These are phyloP conservation scores for Myotis brandtii DNA, from an alignment of 2,113 vertebrate species.

Conservation along the genomic window DNA sequence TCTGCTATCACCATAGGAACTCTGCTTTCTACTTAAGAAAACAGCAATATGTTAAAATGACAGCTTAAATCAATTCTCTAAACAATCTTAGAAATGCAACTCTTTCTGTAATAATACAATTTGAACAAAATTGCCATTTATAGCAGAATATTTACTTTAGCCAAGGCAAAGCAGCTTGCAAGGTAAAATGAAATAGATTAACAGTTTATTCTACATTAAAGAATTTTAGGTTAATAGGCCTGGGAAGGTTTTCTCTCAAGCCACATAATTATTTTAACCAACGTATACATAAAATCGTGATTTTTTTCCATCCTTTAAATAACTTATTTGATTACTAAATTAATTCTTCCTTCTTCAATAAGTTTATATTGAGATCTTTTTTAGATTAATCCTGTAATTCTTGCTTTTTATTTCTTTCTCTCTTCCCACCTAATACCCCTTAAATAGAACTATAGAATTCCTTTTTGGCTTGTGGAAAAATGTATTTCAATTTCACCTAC, in stretches of 20 bases:
- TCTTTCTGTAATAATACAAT: conserved; percentile 37
- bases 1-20: conserved; percentile 59
- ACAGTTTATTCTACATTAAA: conserved; percentile 15
- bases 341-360: conserved; percentile 40
- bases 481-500: not conserved
- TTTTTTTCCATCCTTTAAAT: not conserved
- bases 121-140: conserved; percentile 56
- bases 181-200: conserved; percentile 50
- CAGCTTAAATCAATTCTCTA: conserved; percentile 57
- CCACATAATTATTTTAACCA: conserved; percentile 52
- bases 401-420: conserved; percentile 46
- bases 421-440: conserved; percentile 22
- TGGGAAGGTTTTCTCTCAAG: not conserved
- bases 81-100: conserved; percentile 42
- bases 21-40: conserved; percentile 68
- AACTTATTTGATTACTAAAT: conserved; percentile 33
- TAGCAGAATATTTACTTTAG: conserved; percentile 53
- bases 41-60: conserved; percentile 60
- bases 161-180: not conserved
- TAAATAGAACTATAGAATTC: conserved; percentile 1
- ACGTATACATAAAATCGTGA: conserved; percentile 10
- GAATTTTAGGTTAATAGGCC: conserved; percentile 20
- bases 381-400: not conserved
- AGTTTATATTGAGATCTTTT: not conserved
- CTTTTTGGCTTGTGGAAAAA: not conserved